Percentiles rank a stretch among this genome's conserved stretches.
These are phyloP conservation scores for Tor tambroides DNA, from an alignment of 2,113 vertebrate species.

Conservation along the genomic window DNA sequence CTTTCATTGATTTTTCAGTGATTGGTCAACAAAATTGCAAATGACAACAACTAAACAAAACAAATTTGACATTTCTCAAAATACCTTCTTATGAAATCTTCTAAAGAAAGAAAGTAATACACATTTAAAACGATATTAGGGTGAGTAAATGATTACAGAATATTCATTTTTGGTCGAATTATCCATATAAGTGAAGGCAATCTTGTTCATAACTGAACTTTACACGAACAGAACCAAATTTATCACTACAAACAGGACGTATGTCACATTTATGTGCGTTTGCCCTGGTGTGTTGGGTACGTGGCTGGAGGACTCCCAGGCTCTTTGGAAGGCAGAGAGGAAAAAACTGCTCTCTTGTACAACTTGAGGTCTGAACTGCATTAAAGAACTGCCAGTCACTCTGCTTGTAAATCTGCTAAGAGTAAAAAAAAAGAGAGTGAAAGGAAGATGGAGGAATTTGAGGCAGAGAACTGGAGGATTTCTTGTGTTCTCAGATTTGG, in stretches of 20 bases:
- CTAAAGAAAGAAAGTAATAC: background rate
- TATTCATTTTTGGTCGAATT: background rate
- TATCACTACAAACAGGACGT: background rate
- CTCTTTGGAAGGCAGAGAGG: slow-evolving; percentile 68
- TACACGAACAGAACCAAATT: background rate
- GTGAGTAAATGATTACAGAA: background rate
- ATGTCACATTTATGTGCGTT: background rate
- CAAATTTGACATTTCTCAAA: background rate
- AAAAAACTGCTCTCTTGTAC: slow-evolving; percentile 69
- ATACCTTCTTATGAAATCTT: background rate
- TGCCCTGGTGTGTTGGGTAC: slow-evolving; percentile 32
- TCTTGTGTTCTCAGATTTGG: slow-evolving; percentile 12
- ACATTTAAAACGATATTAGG: background rate
- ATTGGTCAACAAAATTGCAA: background rate
- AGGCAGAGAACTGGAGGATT: background rate
- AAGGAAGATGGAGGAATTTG: slow-evolving; percentile 4
- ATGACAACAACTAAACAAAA: too few relatives aligned
- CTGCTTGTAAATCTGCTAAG: slow-evolving; percentile 64
- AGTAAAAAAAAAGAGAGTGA: background rate
- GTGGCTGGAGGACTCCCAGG: slow-evolving; percentile 55
- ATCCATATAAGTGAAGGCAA: too few relatives aligned
- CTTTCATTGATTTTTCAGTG: background rate
- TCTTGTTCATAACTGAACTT: background rate
- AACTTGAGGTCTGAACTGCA: slow-evolving; percentile 71
- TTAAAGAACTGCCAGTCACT: slow-evolving; percentile 68